Evolutionary conservation across 2,113 vertebrate genomes (phyloP), one percentile per base, ranked within the genome.

Genomic region (human (Homo sapiens)): DNA sequence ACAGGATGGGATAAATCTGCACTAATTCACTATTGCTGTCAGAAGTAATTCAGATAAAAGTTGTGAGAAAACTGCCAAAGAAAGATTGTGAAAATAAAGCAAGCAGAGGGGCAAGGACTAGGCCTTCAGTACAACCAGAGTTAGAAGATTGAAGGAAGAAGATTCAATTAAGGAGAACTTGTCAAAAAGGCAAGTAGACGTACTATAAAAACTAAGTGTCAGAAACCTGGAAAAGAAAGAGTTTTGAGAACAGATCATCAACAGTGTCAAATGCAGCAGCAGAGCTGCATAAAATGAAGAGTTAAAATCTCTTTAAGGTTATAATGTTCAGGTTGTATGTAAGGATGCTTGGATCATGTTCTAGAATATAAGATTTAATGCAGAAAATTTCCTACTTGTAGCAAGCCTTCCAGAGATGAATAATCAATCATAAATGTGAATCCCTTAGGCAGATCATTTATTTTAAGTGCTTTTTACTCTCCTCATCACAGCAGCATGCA

Each of bases 401-500:
- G 50, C 76, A 78, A 93, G 70, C n/a, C 35, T 96, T 96, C n/a
- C 68, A 84, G 70, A 95, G 50, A 97, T 96, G 93, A 59, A 96
- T 92, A 95, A 95, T 95, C 80, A 94, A 95, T 97, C 94, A 82
- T 35, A 90, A 89, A 89, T 66, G 30, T 95, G 80, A 97, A 84
- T 96, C 43, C n/a, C 81, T 92, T 80, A 95, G 90, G 70, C 40
- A 95, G 72, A 88, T 94, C 83, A 95, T 95, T 96, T 90, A 90
- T 95, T 97, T 95, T 79, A 93, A 66, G 50, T 92, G 79, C 70
- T 85, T 94, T 97, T 90, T 57, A 64, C 75, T 95, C 22, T 82
- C 32, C 22, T 93, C 50, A 82, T 90, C 52, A 75, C n/a, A 75
- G 52, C 43, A 59, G 57, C 27, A 2, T 66, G 16, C 10, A 75